Conservation (phyloP, 2,888 invertebrate species). For the Spialia ferax region DNA sequence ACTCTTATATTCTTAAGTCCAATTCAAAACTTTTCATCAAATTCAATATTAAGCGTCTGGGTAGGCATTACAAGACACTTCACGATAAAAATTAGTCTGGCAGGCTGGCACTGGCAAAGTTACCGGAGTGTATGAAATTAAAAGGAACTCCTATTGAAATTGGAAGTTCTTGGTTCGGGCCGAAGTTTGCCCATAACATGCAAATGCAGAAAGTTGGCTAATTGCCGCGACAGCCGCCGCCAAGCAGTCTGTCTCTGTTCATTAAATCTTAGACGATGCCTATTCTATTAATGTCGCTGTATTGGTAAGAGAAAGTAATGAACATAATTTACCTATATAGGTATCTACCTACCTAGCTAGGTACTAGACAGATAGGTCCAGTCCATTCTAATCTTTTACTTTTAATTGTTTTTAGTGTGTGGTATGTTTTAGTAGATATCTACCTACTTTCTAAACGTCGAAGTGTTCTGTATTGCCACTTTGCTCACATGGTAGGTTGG, state of each 20-base stretch:
- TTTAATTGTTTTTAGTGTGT: too few species aligned
- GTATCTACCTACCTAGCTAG: too few species aligned
- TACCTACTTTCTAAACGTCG: too few species aligned
- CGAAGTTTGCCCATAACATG: constrained; percentile 81
- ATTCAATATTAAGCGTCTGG: constrained; percentile 6
- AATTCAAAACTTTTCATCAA: neutral
- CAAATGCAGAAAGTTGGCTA: constrained; percentile 80
- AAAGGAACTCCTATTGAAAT: constrained; percentile 70
- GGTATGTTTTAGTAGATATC: too few species aligned
- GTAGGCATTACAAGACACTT: constrained; percentile 6
- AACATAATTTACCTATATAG: too few species aligned
- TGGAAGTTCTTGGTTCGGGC: constrained; percentile 58
- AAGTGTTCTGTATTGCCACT: too few species aligned
- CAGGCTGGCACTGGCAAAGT: constrained; percentile 20
- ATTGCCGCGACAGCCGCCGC: constrained; percentile 58
- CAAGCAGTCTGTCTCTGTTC: constrained; percentile 57
- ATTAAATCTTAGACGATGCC: constrained; percentile 54
- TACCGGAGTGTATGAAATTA: constrained; percentile 55
- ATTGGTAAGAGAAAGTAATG: too few species aligned
- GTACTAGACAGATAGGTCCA: too few species aligned
- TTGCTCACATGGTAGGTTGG: too few species aligned
- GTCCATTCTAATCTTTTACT: too few species aligned
- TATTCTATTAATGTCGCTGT: neutral
- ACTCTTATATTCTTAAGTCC: neutral
- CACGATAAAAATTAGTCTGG: constrained; percentile 4